phyloP scores from a whole-genome alignment of 2,797 vertebrate genomes.

The Cirrhinus mrigala region DNA sequence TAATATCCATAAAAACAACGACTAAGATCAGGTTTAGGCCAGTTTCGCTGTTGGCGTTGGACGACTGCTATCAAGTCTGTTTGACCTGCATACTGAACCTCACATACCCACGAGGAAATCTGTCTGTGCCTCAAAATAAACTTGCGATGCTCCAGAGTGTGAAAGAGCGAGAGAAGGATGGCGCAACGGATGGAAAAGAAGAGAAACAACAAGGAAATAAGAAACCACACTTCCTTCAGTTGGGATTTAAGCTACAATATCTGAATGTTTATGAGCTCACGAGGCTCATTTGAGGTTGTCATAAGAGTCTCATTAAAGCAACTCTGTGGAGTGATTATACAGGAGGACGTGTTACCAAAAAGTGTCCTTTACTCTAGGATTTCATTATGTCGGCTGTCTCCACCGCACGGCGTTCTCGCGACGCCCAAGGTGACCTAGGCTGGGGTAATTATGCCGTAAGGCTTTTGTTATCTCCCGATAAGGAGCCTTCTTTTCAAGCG shows the following conservation, averaged over 20 bases:
- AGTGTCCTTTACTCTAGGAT: constrained; percentile 53
- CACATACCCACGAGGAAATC: constrained; percentile 37
- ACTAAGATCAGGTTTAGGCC: constrained; percentile 29
- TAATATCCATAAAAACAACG: background rate
- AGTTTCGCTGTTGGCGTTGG: constrained; percentile 19
- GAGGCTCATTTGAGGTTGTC: constrained; percentile 42
- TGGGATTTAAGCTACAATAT: constrained; percentile 43
- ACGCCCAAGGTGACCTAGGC: constrained; percentile 73
- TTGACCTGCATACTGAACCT: constrained; percentile 48
- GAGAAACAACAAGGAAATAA: constrained; percentile 10
- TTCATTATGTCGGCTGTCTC: constrained; percentile 56
- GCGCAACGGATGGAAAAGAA: constrained; percentile 16
- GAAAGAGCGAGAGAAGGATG: constrained; percentile 31
- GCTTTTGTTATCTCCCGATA: constrained; percentile 68
- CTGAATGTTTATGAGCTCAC: constrained; percentile 40
- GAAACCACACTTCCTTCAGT: constrained; percentile 29
- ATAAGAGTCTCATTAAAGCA: constrained; percentile 51
- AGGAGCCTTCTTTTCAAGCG: constrained; percentile 67
- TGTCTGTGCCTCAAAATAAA: constrained; percentile 48
- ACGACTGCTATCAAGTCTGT: constrained; percentile 37
- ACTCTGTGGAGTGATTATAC: constrained; percentile 52
- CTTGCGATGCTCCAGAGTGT: constrained; percentile 24
- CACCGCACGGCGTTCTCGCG: constrained; percentile 16
- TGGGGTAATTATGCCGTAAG: constrained; percentile 69
- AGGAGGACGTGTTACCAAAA: constrained; percentile 50